A percentile compares a stretch with the other conserved stretches of the same genome.
phyloP scores from a whole-genome alignment of 2,797 vertebrate genomes.

The Acridotheres tristis region DNA sequence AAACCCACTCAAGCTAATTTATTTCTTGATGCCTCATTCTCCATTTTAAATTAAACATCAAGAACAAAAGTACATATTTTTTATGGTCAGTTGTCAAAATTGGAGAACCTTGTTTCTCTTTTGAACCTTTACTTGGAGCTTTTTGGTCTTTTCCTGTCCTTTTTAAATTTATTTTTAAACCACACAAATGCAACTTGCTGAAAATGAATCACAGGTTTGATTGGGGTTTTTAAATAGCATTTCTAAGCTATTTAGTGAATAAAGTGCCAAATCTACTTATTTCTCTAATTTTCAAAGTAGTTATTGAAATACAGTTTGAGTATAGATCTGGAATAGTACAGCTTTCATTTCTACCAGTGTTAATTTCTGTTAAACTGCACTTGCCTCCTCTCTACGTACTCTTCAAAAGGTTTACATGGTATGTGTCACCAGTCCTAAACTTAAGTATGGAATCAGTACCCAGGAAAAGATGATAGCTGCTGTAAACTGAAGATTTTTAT shows the following conservation, averaged over 20 bases:
- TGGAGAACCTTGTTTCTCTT: background rate
- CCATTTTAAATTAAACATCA: background rate
- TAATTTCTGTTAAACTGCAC: background rate
- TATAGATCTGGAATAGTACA: background rate
- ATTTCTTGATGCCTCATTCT: background rate
- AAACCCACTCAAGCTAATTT: background rate
- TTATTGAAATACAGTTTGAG: background rate
- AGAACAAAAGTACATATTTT: background rate
- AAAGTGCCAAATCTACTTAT: background rate
- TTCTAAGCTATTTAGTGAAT: background rate
- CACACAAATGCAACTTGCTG: background rate
- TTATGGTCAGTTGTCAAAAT: background rate
- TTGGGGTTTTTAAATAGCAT: accelerated
- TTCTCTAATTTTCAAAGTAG: background rate
- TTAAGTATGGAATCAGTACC: background rate
- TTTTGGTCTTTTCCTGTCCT: background rate
- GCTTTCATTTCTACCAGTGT: background rate
- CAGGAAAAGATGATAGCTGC: background rate
- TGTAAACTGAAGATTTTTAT: background rate
- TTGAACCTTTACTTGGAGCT: background rate
- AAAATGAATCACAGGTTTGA: background rate
- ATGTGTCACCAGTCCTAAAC: background rate
- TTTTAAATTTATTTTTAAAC: background rate
- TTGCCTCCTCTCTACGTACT: background rate
- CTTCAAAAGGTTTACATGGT: background rate